Conservation (phyloP, 1,140 invertebrate genomes). For the Mizuhopecten yessoensis region DNA sequence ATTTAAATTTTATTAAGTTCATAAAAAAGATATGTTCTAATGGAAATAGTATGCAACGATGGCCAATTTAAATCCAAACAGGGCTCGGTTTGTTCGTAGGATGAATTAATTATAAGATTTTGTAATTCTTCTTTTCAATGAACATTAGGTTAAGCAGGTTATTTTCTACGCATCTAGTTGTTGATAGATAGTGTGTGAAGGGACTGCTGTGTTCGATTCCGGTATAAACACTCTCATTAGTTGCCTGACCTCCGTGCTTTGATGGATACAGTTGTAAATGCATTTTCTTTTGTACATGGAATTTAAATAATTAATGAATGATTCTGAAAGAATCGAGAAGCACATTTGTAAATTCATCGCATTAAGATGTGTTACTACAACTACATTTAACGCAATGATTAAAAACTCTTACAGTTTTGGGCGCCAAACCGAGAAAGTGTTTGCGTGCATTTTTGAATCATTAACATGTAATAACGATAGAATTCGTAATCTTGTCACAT, state of each 20-base stretch:
- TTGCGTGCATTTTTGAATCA: conserved; percentile 38
- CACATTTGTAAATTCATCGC: conserved; percentile 12
- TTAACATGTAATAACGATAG: conserved; percentile 35
- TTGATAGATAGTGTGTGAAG: not conserved
- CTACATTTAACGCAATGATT: conserved; percentile 38
- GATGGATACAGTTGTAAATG: conserved; percentile 39
- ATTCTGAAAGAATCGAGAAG: conserved; percentile 39
- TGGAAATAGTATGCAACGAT: not conserved
- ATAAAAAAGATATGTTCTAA: not conserved
- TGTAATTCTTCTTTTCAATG: not conserved
- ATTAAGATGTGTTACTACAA: conserved; percentile 29
- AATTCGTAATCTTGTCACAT: conserved; percentile 39
- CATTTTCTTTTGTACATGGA: conserved; percentile 39
- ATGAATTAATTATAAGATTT: not conserved
- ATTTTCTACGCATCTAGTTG: not conserved
- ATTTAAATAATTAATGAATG: conserved; percentile 40
- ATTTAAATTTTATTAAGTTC: not conserved
- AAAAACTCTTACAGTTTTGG: conserved; percentile 29
- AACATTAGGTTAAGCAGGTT: not conserved
- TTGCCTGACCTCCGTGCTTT: not conserved
- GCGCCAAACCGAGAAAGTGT: conserved; percentile 22
- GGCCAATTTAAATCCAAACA: conserved; percentile 15
- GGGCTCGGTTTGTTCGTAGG: not conserved
- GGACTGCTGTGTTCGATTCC: not conserved
- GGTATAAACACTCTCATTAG: conserved; percentile 20